Percentiles rank a stretch among this genome's conserved stretches.
Conservation (phyloP, 2,888 invertebrate genomes). For the Mythimna vitellina region DNA sequence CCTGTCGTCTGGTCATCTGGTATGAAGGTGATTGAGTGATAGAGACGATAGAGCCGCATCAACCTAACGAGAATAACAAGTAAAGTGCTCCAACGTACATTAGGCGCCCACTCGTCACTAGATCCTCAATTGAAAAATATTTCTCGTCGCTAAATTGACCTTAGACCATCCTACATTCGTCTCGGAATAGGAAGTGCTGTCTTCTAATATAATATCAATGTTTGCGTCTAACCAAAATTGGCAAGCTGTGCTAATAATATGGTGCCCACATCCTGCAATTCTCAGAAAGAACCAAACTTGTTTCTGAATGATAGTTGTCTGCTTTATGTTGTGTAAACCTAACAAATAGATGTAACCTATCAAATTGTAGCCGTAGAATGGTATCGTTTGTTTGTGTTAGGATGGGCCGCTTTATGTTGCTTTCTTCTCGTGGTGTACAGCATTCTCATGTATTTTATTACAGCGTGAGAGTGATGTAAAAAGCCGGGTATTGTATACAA, state of each 20-base stretch:
- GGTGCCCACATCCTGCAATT: conserved; percentile 35
- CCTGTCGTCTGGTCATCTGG: conserved; percentile 68
- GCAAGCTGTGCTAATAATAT: conserved; percentile 41
- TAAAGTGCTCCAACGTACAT: conserved; percentile 75
- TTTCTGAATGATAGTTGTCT: conserved; percentile 17
- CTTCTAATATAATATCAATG: conserved; percentile 41
- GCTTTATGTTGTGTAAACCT: conserved; percentile 2
- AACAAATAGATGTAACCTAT: conserved; percentile 13
- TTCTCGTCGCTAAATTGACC: conserved; percentile 81
- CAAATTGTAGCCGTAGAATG: conserved; percentile 5
- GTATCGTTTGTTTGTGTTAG: conserved; percentile 37
- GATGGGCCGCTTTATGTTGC: conserved; percentile 54
- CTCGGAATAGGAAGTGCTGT: conserved; percentile 58
- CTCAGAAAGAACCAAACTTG: conserved; percentile 32
- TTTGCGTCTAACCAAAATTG: conserved; percentile 53
- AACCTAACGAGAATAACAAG: conserved; percentile 77
- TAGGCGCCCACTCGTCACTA: conserved; percentile 80
- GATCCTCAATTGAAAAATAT: conserved; percentile 84
- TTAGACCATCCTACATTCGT: conserved; percentile 76
- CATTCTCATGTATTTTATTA: conserved; percentile 68
- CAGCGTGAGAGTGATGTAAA: conserved; percentile 76
- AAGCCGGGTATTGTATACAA: conserved; percentile 79
- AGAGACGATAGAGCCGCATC: conserved; percentile 79
- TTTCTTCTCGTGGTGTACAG: conserved; percentile 63
- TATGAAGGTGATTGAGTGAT: conserved; percentile 71